Conservation (phyloP, 2,888 invertebrate species). For the Oegoconia quadripuncta region DNA sequence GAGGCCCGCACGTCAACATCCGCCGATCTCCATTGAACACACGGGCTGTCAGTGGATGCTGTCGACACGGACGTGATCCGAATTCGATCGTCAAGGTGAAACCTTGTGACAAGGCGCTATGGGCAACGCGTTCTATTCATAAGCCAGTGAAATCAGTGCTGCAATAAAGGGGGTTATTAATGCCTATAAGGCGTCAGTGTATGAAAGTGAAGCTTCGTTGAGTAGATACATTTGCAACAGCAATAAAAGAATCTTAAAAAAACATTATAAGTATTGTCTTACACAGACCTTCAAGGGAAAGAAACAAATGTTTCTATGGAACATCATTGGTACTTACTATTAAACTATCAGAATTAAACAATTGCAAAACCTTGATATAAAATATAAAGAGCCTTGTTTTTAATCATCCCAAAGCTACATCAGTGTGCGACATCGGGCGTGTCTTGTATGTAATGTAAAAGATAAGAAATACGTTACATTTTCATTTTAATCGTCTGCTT, state of each 20-base stretch:
- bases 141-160: conserved; percentile 9
- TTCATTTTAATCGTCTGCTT: conserved; percentile 16
- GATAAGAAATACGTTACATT: conserved; percentile 27
- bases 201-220: too few relatives aligned
- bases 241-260: too few relatives aligned
- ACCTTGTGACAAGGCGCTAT: conserved; percentile 34
- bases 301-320: too few relatives aligned
- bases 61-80: conserved; percentile 33
- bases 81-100: conserved; percentile 47
- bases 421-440: neutral
- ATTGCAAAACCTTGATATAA: too few relatives aligned
- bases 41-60: conserved; percentile 32
- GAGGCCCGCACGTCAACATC: conserved; percentile 54
- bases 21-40: conserved; percentile 54
- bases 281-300: too few relatives aligned
- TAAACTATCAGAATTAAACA: too few relatives aligned
- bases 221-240: too few relatives aligned
- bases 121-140: conserved; percentile 23
- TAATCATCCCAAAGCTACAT: too few relatives aligned
- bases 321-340: too few relatives aligned
- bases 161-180: conserved; percentile 9
- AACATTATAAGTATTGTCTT: too few relatives aligned
- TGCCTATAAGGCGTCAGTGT: conserved; percentile 1
- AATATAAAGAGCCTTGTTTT: too few relatives aligned
- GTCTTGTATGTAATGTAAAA: conserved; percentile 21